Conservation (phyloP, 2,888 invertebrate species). For the Morpho deidamia region DNA sequence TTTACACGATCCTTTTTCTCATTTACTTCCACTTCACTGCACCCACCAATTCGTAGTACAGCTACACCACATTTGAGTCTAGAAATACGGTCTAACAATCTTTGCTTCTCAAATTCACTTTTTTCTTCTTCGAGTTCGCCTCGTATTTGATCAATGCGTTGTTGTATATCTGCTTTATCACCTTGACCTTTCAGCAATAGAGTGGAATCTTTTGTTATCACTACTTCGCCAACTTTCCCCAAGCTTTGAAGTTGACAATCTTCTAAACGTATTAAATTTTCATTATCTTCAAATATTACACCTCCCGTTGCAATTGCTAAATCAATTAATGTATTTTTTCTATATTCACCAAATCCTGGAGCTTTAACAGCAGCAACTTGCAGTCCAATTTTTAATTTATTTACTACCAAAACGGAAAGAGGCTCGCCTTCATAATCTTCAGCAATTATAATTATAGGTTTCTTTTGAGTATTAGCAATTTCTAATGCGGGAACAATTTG, state of each 20-base stretch:
- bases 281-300: slow-evolving; percentile 95
- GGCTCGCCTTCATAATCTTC: slow-evolving; percentile 97
- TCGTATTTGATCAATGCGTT: slow-evolving; percentile 87
- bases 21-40: slow-evolving; percentile 93
- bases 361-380: slow-evolving; percentile 97
- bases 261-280: slow-evolving; percentile 91
- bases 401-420: slow-evolving; percentile 92
- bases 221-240: slow-evolving; percentile 91
- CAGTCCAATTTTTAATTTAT: slow-evolving; percentile 91
- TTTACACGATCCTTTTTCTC: slow-evolving; percentile 97
- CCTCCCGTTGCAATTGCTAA: slow-evolving; percentile 96
- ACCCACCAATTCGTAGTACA: slow-evolving; percentile 89
- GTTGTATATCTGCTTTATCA: slow-evolving; percentile 84
- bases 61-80: slow-evolving; percentile 90
- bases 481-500: slow-evolving; percentile 97
- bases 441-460: slow-evolving; percentile 95
- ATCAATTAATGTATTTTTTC: slow-evolving; percentile 91
- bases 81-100: slow-evolving; percentile 92
- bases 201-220: slow-evolving; percentile 96
- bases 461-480: slow-evolving; percentile 92
- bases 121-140: slow-evolving; percentile 89
- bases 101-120: slow-evolving; percentile 94
- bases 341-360: slow-evolving; percentile 96
- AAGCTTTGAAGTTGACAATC: slow-evolving; percentile 88
- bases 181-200: slow-evolving; percentile 84